Evolutionary conservation across 2,797 vertebrate genomes (phyloP).

Genomic region (Antennarius maculatus): DNA sequence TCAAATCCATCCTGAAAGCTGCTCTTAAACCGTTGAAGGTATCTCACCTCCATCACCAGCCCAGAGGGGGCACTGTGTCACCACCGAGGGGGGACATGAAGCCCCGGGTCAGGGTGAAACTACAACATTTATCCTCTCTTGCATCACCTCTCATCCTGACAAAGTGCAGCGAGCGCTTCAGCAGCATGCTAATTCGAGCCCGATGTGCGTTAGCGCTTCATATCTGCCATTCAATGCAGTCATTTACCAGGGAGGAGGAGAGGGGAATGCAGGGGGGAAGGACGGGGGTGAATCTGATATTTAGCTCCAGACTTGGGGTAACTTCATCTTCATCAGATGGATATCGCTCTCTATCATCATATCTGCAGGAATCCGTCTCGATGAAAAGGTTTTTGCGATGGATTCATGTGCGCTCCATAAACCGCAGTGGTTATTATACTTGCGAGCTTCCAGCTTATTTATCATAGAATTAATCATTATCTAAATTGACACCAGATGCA

Average conservation of each 20-base stretch:
- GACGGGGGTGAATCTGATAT: conserved; percentile 16
- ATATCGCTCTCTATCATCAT: no score
- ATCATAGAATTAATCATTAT: conserved; percentile 13
- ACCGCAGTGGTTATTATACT: neutral
- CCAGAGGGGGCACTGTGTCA: conserved; percentile 84
- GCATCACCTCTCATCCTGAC: conserved; percentile 78
- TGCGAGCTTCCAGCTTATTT: neutral
- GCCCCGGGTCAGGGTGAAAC: conserved; percentile 69
- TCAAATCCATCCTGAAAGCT: no score
- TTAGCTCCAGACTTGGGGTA: conserved; percentile 10
- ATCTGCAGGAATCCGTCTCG: no score
- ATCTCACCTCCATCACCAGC: conserved; percentile 58
- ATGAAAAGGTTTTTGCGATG: no score
- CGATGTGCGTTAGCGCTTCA: conserved; percentile 61
- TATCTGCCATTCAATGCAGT: conserved; percentile 75
- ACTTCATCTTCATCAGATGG: neutral
- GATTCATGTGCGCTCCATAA: no score
- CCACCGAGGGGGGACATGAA: conserved; percentile 61
- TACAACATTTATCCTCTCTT: conserved; percentile 79
- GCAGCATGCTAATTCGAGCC: conserved; percentile 75
- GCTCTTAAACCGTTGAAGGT: conserved; percentile 8
- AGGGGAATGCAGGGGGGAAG: conserved; percentile 62
- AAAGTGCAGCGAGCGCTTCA: conserved; percentile 71
- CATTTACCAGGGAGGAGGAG: conserved; percentile 70
- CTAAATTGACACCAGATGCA: conserved; percentile 14